A percentile compares a stretch with the other conserved stretches of the same genome.
Evolutionary conservation across 92 coral and sea anemone species (phyloP).

Genomic region (Pocillopora meandrina): DNA sequence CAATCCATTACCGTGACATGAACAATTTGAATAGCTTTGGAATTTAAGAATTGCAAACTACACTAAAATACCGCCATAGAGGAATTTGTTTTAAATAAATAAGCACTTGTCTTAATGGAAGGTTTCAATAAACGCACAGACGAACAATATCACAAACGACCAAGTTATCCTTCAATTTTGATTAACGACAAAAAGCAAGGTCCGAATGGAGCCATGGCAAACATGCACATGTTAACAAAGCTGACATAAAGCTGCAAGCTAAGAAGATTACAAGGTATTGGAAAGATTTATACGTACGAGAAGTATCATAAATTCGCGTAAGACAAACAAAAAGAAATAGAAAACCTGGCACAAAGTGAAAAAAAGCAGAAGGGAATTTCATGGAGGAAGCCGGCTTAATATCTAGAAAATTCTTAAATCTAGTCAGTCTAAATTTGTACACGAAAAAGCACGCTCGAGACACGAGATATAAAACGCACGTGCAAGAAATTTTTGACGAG

Average conservation of each 20-base stretch:
- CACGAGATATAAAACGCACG: background rate
- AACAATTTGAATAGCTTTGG: no score
- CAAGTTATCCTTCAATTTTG: background rate
- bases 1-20: no score
- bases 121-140: background rate
- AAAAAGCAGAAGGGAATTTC: background rate
- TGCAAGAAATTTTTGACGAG: background rate
- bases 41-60: no score
- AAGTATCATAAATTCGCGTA: background rate
- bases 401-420: background rate
- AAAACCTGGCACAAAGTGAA: background rate
- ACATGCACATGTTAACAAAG: constrained; percentile 1
- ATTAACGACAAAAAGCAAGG: background rate
- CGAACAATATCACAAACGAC: constrained; percentile 8
- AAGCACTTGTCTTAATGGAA: constrained; percentile 13
- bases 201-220: background rate
- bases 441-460: background rate
- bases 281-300: background rate
- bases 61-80: constrained; percentile 1
- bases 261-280: constrained; percentile 14
- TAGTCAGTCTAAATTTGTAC: background rate
- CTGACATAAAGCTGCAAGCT: background rate
- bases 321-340: background rate
- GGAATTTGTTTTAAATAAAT: constrained; percentile 5
- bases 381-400: background rate